phyloP scores from a whole-genome alignment of 2,888 invertebrate species.

The Liopterus haemorrhoidalis region DNA sequence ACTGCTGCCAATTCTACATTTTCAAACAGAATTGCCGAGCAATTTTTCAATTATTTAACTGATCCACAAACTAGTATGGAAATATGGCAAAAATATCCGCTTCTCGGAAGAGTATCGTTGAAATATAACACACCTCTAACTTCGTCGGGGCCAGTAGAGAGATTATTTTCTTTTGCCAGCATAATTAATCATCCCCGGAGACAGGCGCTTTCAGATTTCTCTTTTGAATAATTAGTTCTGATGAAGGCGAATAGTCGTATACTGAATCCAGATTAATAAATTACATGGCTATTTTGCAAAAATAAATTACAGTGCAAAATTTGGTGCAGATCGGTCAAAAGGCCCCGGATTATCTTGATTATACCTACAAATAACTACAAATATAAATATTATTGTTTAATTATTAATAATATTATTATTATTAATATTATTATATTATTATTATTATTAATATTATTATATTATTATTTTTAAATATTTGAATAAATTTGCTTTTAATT shows the following conservation, averaged over 20 bases:
- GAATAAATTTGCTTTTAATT: no score
- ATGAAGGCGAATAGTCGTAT: slow-evolving; percentile 1
- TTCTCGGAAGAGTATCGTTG: not conserved
- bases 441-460: no score
- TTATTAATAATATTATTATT: no score
- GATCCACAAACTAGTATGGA: not conserved
- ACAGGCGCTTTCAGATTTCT: slow-evolving; percentile 1
- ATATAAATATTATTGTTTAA: no score
- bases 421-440: no score
- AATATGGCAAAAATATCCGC: slow-evolving; percentile 3
- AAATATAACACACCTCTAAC: slow-evolving; percentile 4
- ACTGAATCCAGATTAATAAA: no score
- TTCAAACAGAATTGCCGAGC: not conserved
- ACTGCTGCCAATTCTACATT: not conserved
- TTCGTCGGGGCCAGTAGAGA: slow-evolving; percentile 6
- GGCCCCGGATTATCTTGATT: no score
- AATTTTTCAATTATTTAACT: slow-evolving; percentile 1
- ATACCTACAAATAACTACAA: no score
- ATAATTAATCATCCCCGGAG: not conserved
- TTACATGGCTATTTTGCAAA: no score
- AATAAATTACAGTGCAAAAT: no score
- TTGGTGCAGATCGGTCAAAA: no score
- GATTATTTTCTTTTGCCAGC: slow-evolving; percentile 3
- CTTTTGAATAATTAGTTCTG: slow-evolving; percentile 3
- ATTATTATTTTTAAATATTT: no score